Evolutionary conservation across 2,797 vertebrate species (phyloP).

Genomic region (Columba guinea): DNA sequence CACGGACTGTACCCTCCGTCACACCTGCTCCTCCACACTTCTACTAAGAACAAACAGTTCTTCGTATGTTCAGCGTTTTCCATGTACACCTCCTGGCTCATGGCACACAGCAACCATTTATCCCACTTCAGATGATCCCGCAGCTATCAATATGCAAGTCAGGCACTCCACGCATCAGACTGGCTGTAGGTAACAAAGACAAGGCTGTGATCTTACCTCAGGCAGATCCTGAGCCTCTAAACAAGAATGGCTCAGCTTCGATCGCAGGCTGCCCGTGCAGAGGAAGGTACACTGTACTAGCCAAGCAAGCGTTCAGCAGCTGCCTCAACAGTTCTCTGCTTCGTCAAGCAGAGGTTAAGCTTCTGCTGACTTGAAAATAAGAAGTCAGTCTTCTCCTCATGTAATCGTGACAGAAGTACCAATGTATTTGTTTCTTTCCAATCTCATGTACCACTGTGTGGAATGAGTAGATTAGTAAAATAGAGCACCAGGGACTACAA

Average conservation of each 20-base stretch:
- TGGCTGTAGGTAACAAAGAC: background rate
- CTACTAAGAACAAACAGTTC: background rate
- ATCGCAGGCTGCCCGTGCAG: accelerated
- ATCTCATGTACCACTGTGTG: background rate
- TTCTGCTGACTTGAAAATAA: background rate
- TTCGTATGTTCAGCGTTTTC: background rate
- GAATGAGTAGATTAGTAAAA: background rate
- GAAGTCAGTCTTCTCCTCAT: background rate
- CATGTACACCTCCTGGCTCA: background rate
- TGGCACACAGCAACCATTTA: background rate
- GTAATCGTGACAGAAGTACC: background rate
- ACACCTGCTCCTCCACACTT: background rate
- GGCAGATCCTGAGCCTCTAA: background rate
- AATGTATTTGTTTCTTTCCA: background rate
- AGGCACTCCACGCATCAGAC: background rate
- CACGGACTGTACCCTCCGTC: background rate
- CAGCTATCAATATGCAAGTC: background rate
- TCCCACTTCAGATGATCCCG: background rate
- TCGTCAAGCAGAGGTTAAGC: background rate
- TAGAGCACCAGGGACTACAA: background rate
- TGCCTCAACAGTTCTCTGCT: background rate
- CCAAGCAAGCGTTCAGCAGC: background rate
- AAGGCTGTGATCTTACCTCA: background rate
- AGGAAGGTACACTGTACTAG: background rate
- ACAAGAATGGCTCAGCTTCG: background rate